phyloP scores from a whole-genome alignment of 2,797 vertebrate genomes.

The Myotis pilosus region DNA sequence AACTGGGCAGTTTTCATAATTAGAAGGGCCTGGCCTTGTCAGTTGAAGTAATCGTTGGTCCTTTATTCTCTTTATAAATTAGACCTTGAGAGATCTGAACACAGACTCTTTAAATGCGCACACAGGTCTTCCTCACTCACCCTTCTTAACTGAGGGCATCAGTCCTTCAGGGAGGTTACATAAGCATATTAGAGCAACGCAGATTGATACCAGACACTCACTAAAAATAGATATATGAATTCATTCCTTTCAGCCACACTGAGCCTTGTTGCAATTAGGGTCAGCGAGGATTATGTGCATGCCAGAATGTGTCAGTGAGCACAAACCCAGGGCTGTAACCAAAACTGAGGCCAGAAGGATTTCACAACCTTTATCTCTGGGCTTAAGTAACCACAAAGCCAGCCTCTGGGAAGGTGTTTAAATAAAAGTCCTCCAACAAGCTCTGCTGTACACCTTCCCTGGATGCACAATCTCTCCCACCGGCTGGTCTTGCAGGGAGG shows the following conservation, averaged over 20 bases:
- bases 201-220: not conserved
- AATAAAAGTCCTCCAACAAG: not conserved
- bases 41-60: not conserved
- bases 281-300: not conserved
- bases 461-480: not conserved
- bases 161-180: not conserved
- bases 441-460: not conserved
- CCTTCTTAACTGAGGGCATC: not conserved
- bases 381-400: constrained; percentile 19
- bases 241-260: constrained; percentile 1
- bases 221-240: constrained; percentile 13
- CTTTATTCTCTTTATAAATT: constrained; percentile 43
- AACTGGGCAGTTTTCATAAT: constrained; percentile 50
- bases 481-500: not conserved
- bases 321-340: not conserved
- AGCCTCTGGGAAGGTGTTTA: not conserved
- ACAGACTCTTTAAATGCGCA: not conserved
- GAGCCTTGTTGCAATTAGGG: not conserved
- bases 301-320: not conserved
- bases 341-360: constrained; percentile 20
- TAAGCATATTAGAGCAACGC: not conserved
- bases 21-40: constrained; percentile 59
- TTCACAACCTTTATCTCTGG: constrained; percentile 22
- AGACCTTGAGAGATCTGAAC: not conserved
- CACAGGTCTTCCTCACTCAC: not conserved